Evolutionary conservation across 2,888 invertebrate species (phyloP).

Genomic region (Cosmia trapezina): DNA sequence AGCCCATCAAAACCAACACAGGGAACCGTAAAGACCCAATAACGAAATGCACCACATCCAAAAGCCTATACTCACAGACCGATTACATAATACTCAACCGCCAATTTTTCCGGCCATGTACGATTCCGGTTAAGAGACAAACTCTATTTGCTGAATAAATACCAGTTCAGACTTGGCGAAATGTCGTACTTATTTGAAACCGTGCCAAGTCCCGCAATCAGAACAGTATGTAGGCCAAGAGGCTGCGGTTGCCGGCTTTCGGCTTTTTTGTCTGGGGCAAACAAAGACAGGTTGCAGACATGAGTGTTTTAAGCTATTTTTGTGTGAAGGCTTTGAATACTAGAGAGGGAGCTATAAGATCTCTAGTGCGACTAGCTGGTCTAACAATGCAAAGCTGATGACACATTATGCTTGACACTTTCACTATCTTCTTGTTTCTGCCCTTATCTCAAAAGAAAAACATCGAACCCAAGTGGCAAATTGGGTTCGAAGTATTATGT

Average conservation of each 20-base stretch:
- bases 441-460: too few species aligned
- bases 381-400: constrained; percentile 15
- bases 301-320: constrained; percentile 63
- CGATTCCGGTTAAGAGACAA: constrained; percentile 54
- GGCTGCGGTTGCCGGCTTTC: constrained; percentile 80
- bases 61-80: constrained; percentile 15
- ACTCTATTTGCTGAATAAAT: constrained; percentile 73
- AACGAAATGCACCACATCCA: not conserved
- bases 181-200: constrained; percentile 79
- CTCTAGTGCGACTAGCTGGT: not conserved
- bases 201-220: constrained; percentile 85
- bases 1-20: not conserved
- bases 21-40: not conserved
- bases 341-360: not conserved
- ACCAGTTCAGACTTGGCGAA: constrained; percentile 67
- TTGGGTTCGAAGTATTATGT: too few species aligned
- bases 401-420: not conserved
- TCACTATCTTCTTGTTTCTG: not conserved
- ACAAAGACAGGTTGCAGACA: constrained; percentile 66
- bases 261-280: constrained; percentile 64
- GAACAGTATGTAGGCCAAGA: constrained; percentile 86
- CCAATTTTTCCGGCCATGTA: constrained; percentile 45
- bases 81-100: constrained; percentile 46
- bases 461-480: too few species aligned
- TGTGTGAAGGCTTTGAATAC: constrained; percentile 31